These are phyloP conservation scores for Uloborus plumipes DNA, from an alignment of 2,888 invertebrate species.

Conservation along the genomic window DNA sequence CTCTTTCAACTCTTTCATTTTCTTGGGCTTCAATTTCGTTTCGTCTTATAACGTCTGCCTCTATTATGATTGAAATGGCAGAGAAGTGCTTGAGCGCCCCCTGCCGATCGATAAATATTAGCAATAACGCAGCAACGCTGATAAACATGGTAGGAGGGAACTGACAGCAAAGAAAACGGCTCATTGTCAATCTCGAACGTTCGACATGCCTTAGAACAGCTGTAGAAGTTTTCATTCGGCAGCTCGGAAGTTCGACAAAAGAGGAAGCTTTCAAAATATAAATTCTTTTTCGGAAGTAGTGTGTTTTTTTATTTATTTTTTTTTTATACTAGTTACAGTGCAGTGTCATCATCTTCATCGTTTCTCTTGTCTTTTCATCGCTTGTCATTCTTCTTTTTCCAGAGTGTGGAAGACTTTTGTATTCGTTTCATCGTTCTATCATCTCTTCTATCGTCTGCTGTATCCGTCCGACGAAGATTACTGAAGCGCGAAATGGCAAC, in stretches of 20 bases:
- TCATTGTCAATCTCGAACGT: constrained; percentile 56
- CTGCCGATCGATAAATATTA: constrained; percentile 36
- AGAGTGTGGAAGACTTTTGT: constrained; percentile 35
- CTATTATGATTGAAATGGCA: constrained; percentile 56
- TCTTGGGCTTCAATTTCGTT: constrained; percentile 9
- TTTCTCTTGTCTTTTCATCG: constrained; percentile 57
- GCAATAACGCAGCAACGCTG: constrained; percentile 34
- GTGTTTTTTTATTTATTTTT: constrained; percentile 3
- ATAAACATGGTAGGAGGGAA: constrained; percentile 44
- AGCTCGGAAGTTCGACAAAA: constrained; percentile 47
- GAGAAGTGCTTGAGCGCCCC: constrained; percentile 5
- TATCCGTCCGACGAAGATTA: constrained; percentile 57
- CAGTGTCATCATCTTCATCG: constrained; percentile 62
- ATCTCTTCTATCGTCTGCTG: constrained; percentile 53
- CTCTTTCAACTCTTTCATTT: constrained; percentile 3
- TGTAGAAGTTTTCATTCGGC: constrained; percentile 62
- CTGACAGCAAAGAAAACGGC: constrained; percentile 45
- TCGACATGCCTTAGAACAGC: constrained; percentile 58
- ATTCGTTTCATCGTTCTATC: constrained; percentile 55
- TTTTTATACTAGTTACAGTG: constrained; percentile 19
- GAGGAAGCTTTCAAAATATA: constrained; percentile 59
- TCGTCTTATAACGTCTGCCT: constrained; percentile 34
- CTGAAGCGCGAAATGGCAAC: constrained; percentile 62
- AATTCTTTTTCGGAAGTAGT: constrained; percentile 54
- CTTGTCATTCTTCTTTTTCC: constrained; percentile 49